phyloP scores from a whole-genome alignment of 2,113 vertebrate genomes.

The Nesoenas mayeri region DNA sequence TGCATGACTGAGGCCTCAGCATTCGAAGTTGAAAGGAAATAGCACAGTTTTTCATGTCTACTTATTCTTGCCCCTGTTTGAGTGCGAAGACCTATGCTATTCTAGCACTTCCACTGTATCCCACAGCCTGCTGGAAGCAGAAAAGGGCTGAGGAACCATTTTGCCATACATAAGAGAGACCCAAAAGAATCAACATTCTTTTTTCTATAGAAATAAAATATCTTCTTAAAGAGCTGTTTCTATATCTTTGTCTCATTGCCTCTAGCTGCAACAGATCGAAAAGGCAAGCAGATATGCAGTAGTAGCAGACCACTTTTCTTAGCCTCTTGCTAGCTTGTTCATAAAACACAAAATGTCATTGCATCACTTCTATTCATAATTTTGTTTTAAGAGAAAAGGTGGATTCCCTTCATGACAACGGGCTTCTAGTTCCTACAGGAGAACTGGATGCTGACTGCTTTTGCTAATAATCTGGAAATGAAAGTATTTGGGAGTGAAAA shows the following conservation, averaged over 20 bases:
- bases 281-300: not conserved
- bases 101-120: not conserved
- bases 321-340: not conserved
- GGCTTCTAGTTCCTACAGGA: not conserved
- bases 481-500: not conserved
- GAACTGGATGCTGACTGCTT: not conserved
- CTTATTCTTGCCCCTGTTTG: not conserved
- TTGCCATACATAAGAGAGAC: not conserved
- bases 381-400: not conserved
- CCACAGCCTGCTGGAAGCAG: not conserved
- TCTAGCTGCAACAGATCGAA: not conserved
- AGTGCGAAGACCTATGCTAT: not conserved
- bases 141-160: not conserved
- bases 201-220: not conserved
- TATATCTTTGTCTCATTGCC: not conserved
- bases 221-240: not conserved
- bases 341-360: not conserved
- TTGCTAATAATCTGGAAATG: not conserved
- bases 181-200: not conserved
- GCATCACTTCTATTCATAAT: not conserved
- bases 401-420: not conserved
- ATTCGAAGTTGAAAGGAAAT: not conserved
- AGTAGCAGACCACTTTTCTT: not conserved
- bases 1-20: not conserved
- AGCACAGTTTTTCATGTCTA: not conserved